Conservation (phyloP, 2,113 vertebrate species). For the Crypturellus undulatus region DNA sequence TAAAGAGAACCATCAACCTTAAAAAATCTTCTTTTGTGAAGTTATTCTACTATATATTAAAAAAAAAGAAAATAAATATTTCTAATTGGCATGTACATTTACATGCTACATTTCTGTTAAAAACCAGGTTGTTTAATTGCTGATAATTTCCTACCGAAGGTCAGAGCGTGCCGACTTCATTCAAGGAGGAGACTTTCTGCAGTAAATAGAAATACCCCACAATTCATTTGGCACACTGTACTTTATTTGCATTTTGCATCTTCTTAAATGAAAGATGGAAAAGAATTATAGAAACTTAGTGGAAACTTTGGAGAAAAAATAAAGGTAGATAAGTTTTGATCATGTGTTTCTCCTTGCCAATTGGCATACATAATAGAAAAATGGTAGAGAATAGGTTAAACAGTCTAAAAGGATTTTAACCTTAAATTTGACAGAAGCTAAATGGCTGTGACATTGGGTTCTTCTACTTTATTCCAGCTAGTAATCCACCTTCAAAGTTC, state of each 20-base stretch:
- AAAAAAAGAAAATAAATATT: not conserved
- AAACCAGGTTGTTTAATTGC: not conserved
- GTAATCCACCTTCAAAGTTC: constrained; percentile 94
- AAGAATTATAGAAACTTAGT: constrained; percentile 59
- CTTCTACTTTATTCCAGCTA: constrained; percentile 89
- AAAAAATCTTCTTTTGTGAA: not conserved
- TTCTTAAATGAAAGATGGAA: constrained; percentile 22
- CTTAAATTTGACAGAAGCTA: constrained; percentile 90
- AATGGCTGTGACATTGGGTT: constrained; percentile 90
- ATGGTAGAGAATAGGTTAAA: constrained; percentile 85
- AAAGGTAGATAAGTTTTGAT: constrained; percentile 74
- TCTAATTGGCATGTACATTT: not conserved
- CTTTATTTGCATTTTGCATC: constrained; percentile 8
- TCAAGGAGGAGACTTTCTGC: not conserved
- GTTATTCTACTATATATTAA: not conserved
- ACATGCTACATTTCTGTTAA: not conserved
- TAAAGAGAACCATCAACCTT: not conserved
- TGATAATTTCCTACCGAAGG: not conserved
- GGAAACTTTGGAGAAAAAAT: constrained; percentile 74
- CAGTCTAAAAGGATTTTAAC: constrained; percentile 86
- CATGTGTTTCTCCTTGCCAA: constrained; percentile 71
- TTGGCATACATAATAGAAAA: constrained; percentile 81
- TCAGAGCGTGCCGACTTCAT: not conserved
- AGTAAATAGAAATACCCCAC: not conserved
- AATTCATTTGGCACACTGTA: not conserved